Evolutionary conservation across 1,140 invertebrate genomes (phyloP), one percentile per base, ranked within the genome.

Genomic region (Trichonephila inaurata): DNA sequence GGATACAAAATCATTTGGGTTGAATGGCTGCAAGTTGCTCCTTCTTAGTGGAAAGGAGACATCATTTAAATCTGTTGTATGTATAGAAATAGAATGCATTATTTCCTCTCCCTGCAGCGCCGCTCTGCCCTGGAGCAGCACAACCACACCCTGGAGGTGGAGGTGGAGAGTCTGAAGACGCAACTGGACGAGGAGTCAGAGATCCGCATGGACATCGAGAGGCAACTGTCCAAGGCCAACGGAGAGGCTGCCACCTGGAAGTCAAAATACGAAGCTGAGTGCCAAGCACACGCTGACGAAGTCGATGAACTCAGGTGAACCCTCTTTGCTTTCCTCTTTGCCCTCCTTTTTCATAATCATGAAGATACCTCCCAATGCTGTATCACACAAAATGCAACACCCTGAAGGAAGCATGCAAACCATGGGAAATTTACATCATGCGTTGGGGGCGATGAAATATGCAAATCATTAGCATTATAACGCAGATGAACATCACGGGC

Each of bases 111-210:
- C 12, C 91, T 91, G 28, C 95, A 97, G 96, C 98, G 98, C 96
- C 98, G 98, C 95, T 97, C 98, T 69, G 97, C 98, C 95, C 96
- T 99, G 95, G 98, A 99, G 96, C 97, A 98, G 94, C 97, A 97
- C 94, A 96, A 99, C 93, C 98, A 98, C 97, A 96, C 98, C 96
- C 97, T 99, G 95, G 98, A 99, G 96, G 97, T 98, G 94, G 98
- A 99, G 96, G 96, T 99, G 95, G 98, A 99, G 96, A 98, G 98
- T 58, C 97, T 98, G 90, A 98, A 98, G 95, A 97, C 98, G 85
- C 98, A 99, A 96, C 96, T 99, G 95, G 98, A 99, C 96, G 98
- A 99, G 96, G 98, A 99, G 96, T 98, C 98, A 86, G 98, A 99
- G 96, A 98, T 98, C 94, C 98, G 98, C 95, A 96, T 99, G 95